Evolutionary conservation across 2,888 invertebrate genomes (phyloP), one percentile per base, ranked within the genome.

Genomic region (Dorcus parallelipipedus): DNA sequence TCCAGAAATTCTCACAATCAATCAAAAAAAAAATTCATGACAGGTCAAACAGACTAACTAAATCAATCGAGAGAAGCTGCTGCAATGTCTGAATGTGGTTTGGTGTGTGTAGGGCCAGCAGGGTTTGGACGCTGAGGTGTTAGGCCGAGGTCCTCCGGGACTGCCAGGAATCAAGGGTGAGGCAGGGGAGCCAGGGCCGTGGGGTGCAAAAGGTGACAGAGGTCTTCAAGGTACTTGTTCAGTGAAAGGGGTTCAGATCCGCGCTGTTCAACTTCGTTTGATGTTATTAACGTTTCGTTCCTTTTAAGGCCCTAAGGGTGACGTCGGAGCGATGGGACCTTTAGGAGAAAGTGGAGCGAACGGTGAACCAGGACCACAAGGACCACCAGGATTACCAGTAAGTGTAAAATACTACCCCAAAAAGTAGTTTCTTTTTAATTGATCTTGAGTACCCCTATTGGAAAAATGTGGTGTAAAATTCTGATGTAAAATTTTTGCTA

Each of bases 281-380:
- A 23, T 14, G 1, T 42, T 8, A 39, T 45, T 45, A 43, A 8
- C 6, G 9, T 57, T 52, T 52, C 9, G 39, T 55, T 39, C 62
- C 51, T 49, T 78, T 77, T 61, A 83, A 84, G 95, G 94, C 56
- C 86, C 85, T 17, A 83, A 85, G 69, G 92, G 93, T 43, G 88
- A 90, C 61, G 78, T 82, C 40, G 95, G 95, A 1, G 84, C 86
- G 1, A 83, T 86, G 63, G 95, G 93, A 33, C 83, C 88, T 10
- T 81, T 88, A 1, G 93, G 94, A 17, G 76, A 84, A 53, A 86
- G 88, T 71, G 94, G 93, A 39, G 77, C 86, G 58, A 85, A 88
- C 63, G 93, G 93, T 6, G 87, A 88, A 68, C 79, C 88, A n/a
- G 94, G 94, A 62, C 89, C 92, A 66, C 91, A 91, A 77, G 94